Evolutionary conservation across 2,797 vertebrate species (phyloP).

Genomic region (Pipistrellus nathusii): DNA sequence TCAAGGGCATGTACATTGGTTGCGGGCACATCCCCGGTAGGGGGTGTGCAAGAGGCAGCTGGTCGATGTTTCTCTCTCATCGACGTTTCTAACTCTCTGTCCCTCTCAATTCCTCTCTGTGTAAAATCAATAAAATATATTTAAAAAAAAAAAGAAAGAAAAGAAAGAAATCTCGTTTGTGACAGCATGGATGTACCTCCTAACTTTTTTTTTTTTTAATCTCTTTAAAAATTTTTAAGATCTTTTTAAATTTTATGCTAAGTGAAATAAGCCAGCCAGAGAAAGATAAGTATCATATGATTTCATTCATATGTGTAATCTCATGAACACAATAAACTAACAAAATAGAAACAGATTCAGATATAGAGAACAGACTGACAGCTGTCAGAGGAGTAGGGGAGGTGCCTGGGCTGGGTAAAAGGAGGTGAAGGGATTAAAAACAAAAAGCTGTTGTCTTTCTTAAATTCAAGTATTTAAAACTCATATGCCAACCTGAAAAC

Average conservation of each 20-base stretch:
- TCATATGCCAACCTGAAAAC: slow-evolving; percentile 65
- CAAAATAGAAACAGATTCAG: not conserved
- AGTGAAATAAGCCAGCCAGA: not conserved
- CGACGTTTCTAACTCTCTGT: too few relatives aligned
- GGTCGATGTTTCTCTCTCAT: too few relatives aligned
- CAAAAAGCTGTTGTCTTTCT: slow-evolving; percentile 72
- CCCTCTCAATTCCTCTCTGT: too few relatives aligned
- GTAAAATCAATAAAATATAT: too few relatives aligned
- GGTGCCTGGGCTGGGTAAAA: not conserved
- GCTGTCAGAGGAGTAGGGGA: not conserved
- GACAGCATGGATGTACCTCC: not conserved
- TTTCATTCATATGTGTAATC: not conserved
- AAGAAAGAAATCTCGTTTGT: not conserved
- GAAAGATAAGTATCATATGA: not conserved
- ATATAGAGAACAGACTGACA: not conserved
- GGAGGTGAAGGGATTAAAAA: not conserved
- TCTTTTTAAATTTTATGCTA: not conserved
- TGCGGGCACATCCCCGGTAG: too few relatives aligned
- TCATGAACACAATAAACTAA: not conserved
- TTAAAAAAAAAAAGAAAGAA: not conserved
- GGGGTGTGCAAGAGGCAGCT: too few relatives aligned
- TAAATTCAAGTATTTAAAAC: slow-evolving; percentile 69
- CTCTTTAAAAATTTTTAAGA: too few relatives aligned
- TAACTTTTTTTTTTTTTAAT: too few relatives aligned
- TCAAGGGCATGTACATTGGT: too few relatives aligned